Conservation (phyloP, 1,140 invertebrate species). For the Platorchestia sp. region DNA sequence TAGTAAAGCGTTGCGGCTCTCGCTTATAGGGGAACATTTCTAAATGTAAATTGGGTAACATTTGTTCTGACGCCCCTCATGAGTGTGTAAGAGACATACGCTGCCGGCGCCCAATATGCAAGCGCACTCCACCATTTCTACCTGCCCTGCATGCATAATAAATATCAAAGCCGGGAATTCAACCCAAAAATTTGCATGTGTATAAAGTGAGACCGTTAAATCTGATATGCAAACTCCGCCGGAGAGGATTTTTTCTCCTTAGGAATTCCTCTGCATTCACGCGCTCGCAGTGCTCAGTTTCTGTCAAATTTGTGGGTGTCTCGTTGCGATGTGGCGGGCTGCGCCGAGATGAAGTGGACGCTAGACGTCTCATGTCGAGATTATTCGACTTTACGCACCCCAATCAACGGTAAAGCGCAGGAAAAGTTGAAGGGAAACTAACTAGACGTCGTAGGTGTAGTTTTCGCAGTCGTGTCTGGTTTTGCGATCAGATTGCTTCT, state of each 20-base stretch:
- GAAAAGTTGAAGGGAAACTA: no score
- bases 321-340: no score
- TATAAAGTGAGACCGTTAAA: slow-evolving; percentile 27
- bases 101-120: not conserved
- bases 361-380: no score
- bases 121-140: not conserved
- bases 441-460: no score
- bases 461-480: no score
- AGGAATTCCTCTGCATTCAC: slow-evolving; percentile 18
- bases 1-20: not conserved
- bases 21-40: not conserved
- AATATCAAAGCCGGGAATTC: not conserved
- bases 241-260: not conserved
- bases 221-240: slow-evolving; percentile 40
- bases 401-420: no score
- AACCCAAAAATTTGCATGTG: slow-evolving; percentile 35
- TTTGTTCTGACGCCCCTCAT: not conserved
- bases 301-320: not conserved
- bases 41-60: not conserved
- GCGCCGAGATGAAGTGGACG: no score
- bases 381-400: no score
- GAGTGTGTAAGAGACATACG: not conserved
- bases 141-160: slow-evolving; percentile 39
- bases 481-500: no score
- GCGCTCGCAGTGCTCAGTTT: not conserved